Percentiles rank a stretch among this genome's conserved stretches.
Evolutionary conservation across 1,140 invertebrate genomes (phyloP).

Genomic region (Himalopsyche phryganea): DNA sequence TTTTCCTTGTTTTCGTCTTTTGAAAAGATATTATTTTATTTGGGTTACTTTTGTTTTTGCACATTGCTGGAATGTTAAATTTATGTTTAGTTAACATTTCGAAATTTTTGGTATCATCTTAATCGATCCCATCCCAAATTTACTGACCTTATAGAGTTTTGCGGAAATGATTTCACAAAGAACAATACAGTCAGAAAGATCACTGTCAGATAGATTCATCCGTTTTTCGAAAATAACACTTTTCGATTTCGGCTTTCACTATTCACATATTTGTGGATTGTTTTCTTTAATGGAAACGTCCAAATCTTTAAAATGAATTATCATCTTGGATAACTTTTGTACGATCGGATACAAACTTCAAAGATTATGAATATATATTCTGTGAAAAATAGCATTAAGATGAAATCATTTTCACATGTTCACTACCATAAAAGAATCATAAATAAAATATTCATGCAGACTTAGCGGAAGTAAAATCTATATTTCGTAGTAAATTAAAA

Average conservation of each 20-base stretch:
- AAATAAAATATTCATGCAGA: conserved; percentile 11
- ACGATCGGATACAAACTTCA: too few relatives aligned
- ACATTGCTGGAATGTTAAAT: conserved; percentile 34
- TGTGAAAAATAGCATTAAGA: too few relatives aligned
- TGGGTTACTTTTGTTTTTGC: conserved; percentile 29
- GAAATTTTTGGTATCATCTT: conserved; percentile 16
- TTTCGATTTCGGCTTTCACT: too few relatives aligned
- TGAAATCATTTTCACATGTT: conserved; percentile 28
- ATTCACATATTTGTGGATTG: too few relatives aligned
- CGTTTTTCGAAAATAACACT: background rate
- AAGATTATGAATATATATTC: too few relatives aligned
- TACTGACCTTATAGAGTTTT: conserved; percentile 25
- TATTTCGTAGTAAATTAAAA: too few relatives aligned
- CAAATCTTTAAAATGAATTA: too few relatives aligned
- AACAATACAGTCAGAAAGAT: background rate
- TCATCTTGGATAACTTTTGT: too few relatives aligned
- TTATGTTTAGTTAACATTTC: conserved; percentile 30
- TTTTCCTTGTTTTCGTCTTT: conserved; percentile 11
- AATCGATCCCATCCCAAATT: conserved; percentile 15
- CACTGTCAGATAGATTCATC: background rate
- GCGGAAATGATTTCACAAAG: conserved; percentile 26
- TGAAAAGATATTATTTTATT: conserved; percentile 30
- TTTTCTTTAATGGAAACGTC: too few relatives aligned
- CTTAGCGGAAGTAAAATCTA: background rate
- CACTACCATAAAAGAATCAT: conserved; percentile 8